phyloP scores from a whole-genome alignment of 2,113 vertebrate species.

The Callospermophilus lateralis region DNA sequence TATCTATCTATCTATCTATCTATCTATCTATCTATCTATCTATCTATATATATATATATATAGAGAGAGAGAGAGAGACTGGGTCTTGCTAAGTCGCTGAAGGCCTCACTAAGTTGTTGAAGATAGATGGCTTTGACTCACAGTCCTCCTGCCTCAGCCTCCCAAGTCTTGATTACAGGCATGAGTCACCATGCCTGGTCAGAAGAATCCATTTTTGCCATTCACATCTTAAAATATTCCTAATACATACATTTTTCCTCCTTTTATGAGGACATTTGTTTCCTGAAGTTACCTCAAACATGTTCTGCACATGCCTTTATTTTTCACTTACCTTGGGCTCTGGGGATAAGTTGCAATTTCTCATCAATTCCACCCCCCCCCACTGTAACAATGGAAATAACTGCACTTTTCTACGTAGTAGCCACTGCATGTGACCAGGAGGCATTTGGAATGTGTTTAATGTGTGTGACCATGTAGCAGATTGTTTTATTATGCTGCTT shows the following conservation, averaged over 20 bases:
- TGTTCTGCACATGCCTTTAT: not conserved
- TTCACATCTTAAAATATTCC: not conserved
- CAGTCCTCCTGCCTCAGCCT: no score
- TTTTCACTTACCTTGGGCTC: not conserved
- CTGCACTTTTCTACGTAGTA: not conserved
- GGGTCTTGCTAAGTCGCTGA: no score
- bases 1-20: no score
- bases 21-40: no score
- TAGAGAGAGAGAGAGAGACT: no score
- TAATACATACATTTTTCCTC: not conserved
- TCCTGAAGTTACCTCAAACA: not conserved
- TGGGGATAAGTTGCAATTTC: not conserved
- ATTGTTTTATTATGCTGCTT: not conserved
- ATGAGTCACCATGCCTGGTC: no score
- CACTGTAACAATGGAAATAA: not conserved
- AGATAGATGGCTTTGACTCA: no score
- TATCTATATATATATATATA: no score
- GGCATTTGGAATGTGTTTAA: not conserved
- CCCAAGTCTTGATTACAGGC: no score
- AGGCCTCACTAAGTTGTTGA: no score
- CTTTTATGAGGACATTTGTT: not conserved
- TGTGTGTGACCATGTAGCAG: not conserved
- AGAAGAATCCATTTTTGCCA: not conserved
- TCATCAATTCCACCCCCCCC: not conserved
- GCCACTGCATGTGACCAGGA: not conserved